phyloP scores from a whole-genome alignment of 2,113 vertebrate genomes.

The Seriola aureovittata region DNA sequence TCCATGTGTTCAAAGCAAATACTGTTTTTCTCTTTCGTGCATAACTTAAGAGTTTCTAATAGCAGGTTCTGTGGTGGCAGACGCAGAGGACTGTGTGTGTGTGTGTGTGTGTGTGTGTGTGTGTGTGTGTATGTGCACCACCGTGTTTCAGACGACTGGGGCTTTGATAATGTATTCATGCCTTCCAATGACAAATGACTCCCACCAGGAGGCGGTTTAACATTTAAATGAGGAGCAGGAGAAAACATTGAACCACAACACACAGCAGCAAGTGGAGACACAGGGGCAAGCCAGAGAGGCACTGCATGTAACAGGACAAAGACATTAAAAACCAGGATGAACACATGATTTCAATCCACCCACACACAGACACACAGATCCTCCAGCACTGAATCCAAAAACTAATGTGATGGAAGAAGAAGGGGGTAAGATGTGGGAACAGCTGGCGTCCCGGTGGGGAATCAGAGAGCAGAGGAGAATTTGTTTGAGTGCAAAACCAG shows the following conservation, averaged over 20 bases:
- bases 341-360: conserved; percentile 41
- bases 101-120: not conserved
- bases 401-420: conserved; percentile 39
- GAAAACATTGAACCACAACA: conserved; percentile 66
- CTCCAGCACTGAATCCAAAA: conserved; percentile 18
- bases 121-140: not conserved
- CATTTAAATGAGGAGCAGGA: conserved; percentile 79
- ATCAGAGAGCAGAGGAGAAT: conserved; percentile 59
- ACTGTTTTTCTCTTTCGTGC: conserved; percentile 26
- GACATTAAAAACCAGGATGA: conserved; percentile 56
- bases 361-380: conserved; percentile 49
- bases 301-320: conserved; percentile 39
- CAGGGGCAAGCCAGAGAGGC: conserved; percentile 37
- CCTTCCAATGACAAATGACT: conserved; percentile 78
- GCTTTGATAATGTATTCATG: conserved; percentile 75
- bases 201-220: conserved; percentile 73
- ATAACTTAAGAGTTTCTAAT: conserved; percentile 63
- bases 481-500: conserved; percentile 55
- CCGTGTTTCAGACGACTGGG: conserved; percentile 51
- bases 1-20: conserved; percentile 49
- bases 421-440: conserved; percentile 54
- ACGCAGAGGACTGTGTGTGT: conserved; percentile 3
- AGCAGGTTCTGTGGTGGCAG: conserved; percentile 28
- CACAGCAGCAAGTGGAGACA: conserved; percentile 47
- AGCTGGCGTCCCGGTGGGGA: conserved; percentile 75